phyloP scores from a whole-genome alignment of 2,113 vertebrate genomes.

The Equus quagga region DNA sequence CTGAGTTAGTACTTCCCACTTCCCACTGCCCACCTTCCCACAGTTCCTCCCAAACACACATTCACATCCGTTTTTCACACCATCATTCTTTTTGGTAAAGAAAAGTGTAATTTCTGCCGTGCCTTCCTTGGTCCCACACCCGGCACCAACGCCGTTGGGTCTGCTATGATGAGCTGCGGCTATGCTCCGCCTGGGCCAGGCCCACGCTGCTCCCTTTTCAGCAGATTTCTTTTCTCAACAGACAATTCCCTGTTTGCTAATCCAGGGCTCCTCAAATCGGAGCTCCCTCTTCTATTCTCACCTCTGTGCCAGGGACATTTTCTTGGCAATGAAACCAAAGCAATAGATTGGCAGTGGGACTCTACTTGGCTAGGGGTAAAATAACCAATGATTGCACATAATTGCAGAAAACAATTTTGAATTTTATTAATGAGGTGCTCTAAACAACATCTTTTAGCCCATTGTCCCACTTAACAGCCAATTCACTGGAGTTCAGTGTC shows the following conservation, averaged over 20 bases:
- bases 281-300: constrained; percentile 19
- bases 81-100: neutral
- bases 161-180: neutral
- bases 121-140: neutral
- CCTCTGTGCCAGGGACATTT: constrained; percentile 70
- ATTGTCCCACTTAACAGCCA: constrained; percentile 82
- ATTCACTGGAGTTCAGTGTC: constrained; percentile 77
- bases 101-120: neutral
- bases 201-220: neutral
- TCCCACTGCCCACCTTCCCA: neutral
- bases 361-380: constrained; percentile 84
- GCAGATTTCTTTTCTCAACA: neutral
- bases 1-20: neutral
- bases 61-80: neutral
- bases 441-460: constrained; percentile 82
- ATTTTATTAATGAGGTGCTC: constrained; percentile 88
- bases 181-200: neutral
- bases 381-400: constrained; percentile 83
- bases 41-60: rapidly evolving
- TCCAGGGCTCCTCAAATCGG: constrained; percentile 47
- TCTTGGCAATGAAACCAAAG: constrained; percentile 80
- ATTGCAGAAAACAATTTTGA: constrained; percentile 87
- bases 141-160: neutral
- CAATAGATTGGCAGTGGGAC: constrained; percentile 75
- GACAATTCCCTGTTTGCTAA: neutral